phyloP scores from a whole-genome alignment of 2,888 invertebrate species.

The Sphaerophoria taeniata region DNA sequence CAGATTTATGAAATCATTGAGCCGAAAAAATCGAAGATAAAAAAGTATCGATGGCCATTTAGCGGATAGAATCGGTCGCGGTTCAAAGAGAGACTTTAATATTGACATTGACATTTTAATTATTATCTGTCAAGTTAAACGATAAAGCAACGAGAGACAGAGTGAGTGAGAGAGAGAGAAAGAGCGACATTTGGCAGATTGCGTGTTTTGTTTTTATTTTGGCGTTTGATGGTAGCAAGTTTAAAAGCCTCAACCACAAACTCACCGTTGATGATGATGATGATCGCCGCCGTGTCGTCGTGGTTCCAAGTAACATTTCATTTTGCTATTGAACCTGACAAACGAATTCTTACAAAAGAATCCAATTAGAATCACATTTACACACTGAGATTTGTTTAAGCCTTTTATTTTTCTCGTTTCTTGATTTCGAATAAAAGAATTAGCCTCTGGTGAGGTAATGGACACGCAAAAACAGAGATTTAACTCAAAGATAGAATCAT shows the following conservation, averaged over 20 bases:
- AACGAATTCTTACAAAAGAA: background rate
- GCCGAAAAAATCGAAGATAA: conserved; percentile 20
- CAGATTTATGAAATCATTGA: conserved; percentile 37
- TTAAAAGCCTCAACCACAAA: conserved; percentile 1
- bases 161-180: background rate
- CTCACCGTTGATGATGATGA: conserved; percentile 14
- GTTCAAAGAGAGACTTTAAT: conserved; percentile 39
- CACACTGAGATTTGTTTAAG: background rate
- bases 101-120: conserved; percentile 72
- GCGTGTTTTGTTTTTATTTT: conserved; percentile 62
- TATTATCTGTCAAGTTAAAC: conserved; percentile 64
- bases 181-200: conserved; percentile 54
- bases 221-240: conserved; percentile 21
- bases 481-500: background rate
- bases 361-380: conserved; percentile 70
- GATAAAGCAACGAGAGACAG: conserved; percentile 24
- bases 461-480: conserved; percentile 10
- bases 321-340: conserved; percentile 66
- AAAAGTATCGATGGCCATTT: conserved; percentile 23
- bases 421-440: background rate
- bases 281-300: conserved; percentile 22
- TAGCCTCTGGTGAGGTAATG: conserved; percentile 33
- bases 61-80: conserved; percentile 32
- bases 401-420: background rate
- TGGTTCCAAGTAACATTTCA: conserved; percentile 68